Evolutionary conservation across 2,113 vertebrate genomes (phyloP), one percentile per base, ranked within the genome.

Genomic region (Calidris pygmaea): DNA sequence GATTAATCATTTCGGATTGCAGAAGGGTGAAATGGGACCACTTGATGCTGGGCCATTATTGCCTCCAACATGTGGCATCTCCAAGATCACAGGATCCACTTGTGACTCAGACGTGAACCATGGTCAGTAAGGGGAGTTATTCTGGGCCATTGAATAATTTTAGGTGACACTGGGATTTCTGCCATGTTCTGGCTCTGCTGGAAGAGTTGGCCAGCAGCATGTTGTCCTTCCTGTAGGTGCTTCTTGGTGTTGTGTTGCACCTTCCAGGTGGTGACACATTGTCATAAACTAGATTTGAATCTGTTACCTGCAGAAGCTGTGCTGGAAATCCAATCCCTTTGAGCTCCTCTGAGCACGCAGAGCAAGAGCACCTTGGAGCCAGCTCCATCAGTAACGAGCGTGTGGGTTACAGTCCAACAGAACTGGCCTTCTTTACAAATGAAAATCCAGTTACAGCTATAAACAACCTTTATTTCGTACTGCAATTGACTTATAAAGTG

Each of bases 361-460:
- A 83, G 20, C 0, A 1, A 71, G 45, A 88, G 45, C 21, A 30
- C 6, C 56, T 59, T 0, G 1, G 71, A 70, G 48, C 14, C 41
- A 83, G 39, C 34, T 70, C 72, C 72, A 43, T 29, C 3, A 1
- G 17, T 82, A 43, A 50, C 0, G 1, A 87, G 14, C 0, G 0
- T 62, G 34, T 73, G 53, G 16, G 12, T 79, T 95, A 39, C 43
- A n/a, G 43, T 59, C 34, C 53, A 65, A 41, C 56, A 72, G 56
- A 78, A 72, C 60, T 79, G 48, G 23, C 47, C 56, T 59, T 52
- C 59, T 47, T 47, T 55, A 81, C 23, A 41, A 66, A 77, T 86
- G 48, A 55, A 88, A 84, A 83, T 71, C 48, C 47, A 47, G 9
- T 83, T 71, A 77, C 2, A 3, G 30, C 67, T 90, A 62, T 83